Conservation (phyloP, 2,797 vertebrate genomes). For the Pipistrellus pipistrellus region DNA sequence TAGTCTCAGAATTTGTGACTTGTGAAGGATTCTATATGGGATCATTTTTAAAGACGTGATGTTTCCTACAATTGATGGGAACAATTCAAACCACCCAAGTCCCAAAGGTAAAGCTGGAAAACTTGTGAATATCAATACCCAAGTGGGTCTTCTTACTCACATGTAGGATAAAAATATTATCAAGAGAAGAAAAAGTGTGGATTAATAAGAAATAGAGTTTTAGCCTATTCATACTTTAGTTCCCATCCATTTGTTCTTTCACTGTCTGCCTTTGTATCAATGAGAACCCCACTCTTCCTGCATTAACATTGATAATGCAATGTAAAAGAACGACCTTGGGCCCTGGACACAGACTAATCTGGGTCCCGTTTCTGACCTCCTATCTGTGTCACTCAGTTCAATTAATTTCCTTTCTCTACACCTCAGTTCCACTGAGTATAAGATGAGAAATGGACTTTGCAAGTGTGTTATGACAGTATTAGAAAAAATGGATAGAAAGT, state of each 20-base stretch:
- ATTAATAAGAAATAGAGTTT: neutral
- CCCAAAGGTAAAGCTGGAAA: neutral
- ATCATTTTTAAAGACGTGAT: neutral
- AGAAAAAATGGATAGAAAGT: constrained; percentile 20
- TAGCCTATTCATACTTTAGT: neutral
- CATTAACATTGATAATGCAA: neutral
- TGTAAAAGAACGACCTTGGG: neutral
- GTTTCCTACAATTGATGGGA: neutral
- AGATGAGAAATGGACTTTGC: neutral
- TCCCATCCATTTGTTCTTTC: neutral
- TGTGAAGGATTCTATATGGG: neutral
- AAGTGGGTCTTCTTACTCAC: neutral
- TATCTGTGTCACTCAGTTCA: neutral
- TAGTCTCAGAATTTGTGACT: neutral
- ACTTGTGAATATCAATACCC: neutral
- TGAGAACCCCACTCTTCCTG: neutral
- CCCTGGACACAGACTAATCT: neutral
- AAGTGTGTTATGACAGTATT: neutral
- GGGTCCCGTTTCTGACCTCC: neutral
- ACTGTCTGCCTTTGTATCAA: neutral
- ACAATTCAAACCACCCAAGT: neutral
- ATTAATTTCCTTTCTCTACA: constrained; percentile 31
- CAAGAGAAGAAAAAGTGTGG: neutral
- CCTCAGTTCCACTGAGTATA: neutral
- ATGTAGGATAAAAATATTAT: neutral